Base-by-base conservation (phyloP, 2,113 vertebrate species). In the Epinephelus lanceolatus region DNA sequence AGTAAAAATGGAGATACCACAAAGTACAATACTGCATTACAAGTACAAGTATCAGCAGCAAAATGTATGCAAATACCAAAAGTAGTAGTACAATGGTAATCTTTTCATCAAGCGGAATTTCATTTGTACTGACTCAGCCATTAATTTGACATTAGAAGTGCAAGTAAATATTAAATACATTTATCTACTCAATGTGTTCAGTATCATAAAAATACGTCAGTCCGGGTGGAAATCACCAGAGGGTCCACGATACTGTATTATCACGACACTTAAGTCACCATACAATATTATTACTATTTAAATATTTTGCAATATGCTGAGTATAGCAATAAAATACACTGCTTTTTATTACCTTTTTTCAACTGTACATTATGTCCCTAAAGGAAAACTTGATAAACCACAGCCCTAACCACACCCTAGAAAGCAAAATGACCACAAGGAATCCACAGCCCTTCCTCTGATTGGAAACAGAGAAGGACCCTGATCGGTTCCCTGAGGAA, bases 401-500 rank as follows among this genome's bases (percentile, higher is more conserved):
- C 30, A 30, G 4, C 30, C 30, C 30, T 30, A 19, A 4, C 21
- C 7, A 51, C 30, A 4, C 45, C 21, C 12, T 14, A 68, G 13
- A 27, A 67, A 37, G 30, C 55, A 55, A 55, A 60, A 45, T 18
- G 25, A 59, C 23, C 37, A 14, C 1, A 40, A 37, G 6, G 33
- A 37, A 37, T 37, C 33, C 33, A 37, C 33, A 2, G 23, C n/a
- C 4, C 17, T 49, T 12, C 27, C 55, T 25, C 55, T 8, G 5
- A 60, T 0, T 55, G 37, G 40, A 56, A 82, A 78, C 23, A 65
- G 19, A 52, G 45, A 53, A 40, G 51, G 71, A 71, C 21, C 17
- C 70, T 2, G 23, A 69, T 52, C 6, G 6, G 56, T 30, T 42
- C 71, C 79, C 79, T 55, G 45, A n/a, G 63, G 63, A 51, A 81